Evolutionary conservation across 2,888 invertebrate genomes (phyloP).

Genomic region (Ormyrus thymus): DNA sequence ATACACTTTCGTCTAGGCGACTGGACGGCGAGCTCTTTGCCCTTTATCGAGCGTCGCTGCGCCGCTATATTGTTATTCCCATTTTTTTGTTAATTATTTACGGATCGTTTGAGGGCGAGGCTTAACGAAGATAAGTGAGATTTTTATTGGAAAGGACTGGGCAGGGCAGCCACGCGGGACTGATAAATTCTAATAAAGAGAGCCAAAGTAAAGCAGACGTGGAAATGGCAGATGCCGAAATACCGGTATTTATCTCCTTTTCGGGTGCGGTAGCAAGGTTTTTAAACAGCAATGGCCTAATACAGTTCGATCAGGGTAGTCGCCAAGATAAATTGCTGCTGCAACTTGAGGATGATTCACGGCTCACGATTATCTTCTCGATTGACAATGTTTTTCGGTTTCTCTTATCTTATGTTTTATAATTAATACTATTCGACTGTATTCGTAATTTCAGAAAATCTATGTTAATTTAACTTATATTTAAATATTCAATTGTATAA

Average conservation of each 20-base stretch:
- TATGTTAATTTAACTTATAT: too few relatives aligned
- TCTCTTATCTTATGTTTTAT: too few relatives aligned
- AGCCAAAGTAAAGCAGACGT: slow-evolving; percentile 10
- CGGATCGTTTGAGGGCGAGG: slow-evolving; percentile 12
- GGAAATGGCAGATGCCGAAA: slow-evolving; percentile 47
- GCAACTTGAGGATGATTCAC: slow-evolving; percentile 11
- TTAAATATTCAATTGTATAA: too few relatives aligned
- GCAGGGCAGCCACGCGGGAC: background rate
- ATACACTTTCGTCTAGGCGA: too few relatives aligned
- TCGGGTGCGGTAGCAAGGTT: slow-evolving; percentile 4
- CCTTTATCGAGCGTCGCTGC: too few relatives aligned
- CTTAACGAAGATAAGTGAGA: slow-evolving; percentile 49
- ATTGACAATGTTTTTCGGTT: too few relatives aligned
- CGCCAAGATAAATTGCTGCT: slow-evolving; percentile 11
- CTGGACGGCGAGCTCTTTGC: too few relatives aligned
- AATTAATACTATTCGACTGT: too few relatives aligned
- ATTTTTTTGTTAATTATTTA: slow-evolving; percentile 34
- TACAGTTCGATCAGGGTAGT: slow-evolving; percentile 33
- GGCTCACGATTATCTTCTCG: too few relatives aligned
- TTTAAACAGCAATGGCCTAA: slow-evolving; percentile 13
- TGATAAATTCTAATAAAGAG: slow-evolving; percentile 54
- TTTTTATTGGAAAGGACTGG: slow-evolving; percentile 25
- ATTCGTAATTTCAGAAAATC: too few relatives aligned
- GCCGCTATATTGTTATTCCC: background rate
- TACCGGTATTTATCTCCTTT: slow-evolving; percentile 24